A percentile compares a stretch with the other conserved stretches of the same genome.
These are phyloP conservation scores for Hippopotamus amphibius DNA, from an alignment of 2,113 vertebrate species.

Conservation along the genomic window DNA sequence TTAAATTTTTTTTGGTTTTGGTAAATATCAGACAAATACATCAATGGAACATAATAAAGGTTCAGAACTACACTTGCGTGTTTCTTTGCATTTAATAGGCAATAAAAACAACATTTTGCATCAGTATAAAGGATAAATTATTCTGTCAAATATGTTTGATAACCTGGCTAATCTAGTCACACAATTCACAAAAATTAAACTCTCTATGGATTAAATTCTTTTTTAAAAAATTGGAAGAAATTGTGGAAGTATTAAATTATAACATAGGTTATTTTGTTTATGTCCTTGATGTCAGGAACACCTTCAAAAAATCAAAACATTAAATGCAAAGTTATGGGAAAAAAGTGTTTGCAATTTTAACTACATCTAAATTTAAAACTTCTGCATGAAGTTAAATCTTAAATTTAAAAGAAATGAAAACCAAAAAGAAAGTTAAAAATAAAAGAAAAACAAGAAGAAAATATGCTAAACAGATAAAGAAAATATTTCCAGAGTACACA, in stretches of 20 bases:
- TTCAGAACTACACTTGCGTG: neutral
- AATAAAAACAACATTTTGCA: neutral
- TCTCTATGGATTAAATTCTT: neutral
- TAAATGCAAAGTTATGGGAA: neutral
- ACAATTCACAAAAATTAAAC: neutral
- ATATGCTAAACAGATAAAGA: neutral
- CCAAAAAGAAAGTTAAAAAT: neutral
- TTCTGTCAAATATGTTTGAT: neutral
- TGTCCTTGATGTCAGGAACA: neutral
- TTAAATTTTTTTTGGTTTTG: neutral
- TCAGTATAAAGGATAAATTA: neutral
- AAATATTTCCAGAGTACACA: neutral
- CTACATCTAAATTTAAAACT: neutral
- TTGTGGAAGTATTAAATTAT: neutral
- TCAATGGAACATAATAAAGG: neutral
- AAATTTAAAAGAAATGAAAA: neutral
- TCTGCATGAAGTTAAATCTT: neutral
- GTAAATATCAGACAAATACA: neutral
- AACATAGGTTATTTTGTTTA: neutral
- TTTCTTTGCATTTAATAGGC: constrained; percentile 28
- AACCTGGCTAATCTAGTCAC: neutral
- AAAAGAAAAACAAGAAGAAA: neutral
- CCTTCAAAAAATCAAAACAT: neutral
- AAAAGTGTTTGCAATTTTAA: neutral
- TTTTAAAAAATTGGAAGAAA: neutral